A percentile compares a stretch with the other conserved stretches of the same genome.
These are phyloP conservation scores for Glossophaga mutica DNA, from an alignment of 2,797 vertebrate species.

Conservation along the genomic window DNA sequence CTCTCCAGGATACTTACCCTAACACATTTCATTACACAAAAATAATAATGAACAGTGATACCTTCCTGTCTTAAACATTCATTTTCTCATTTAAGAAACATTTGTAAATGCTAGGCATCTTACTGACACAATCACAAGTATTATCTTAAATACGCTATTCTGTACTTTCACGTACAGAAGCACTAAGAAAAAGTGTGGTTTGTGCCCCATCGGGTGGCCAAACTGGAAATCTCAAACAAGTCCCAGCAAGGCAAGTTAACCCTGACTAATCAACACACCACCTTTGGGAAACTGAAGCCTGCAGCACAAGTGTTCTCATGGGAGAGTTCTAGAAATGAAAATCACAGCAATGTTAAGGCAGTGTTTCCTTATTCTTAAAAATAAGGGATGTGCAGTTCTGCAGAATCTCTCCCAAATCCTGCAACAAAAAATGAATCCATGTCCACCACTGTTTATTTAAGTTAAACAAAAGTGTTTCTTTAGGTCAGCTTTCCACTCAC, in stretches of 20 bases:
- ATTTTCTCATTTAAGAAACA: slow-evolving; percentile 49
- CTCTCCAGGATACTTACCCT: slow-evolving; percentile 55
- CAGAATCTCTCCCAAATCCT: slow-evolving; percentile 7
- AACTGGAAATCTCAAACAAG: slow-evolving; percentile 73
- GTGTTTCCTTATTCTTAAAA: slow-evolving; percentile 48
- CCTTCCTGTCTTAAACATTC: slow-evolving; percentile 26
- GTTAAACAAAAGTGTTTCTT: slow-evolving; percentile 21
- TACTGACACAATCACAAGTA: slow-evolving; percentile 25
- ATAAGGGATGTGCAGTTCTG: background rate
- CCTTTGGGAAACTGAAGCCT: slow-evolving; percentile 64
- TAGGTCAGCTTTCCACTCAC: slow-evolving; percentile 11
- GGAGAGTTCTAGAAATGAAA: slow-evolving; percentile 52
- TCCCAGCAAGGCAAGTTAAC: slow-evolving; percentile 50
- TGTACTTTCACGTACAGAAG: slow-evolving; percentile 50
- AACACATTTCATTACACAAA: slow-evolving; percentile 35
- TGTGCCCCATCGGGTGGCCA: slow-evolving; percentile 68
- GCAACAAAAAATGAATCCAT: slow-evolving; percentile 10
- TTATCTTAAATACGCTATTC: slow-evolving; percentile 26
- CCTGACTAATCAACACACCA: slow-evolving; percentile 59
- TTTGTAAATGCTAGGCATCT: slow-evolving; percentile 34
- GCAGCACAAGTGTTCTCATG: slow-evolving; percentile 43
- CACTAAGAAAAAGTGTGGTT: slow-evolving; percentile 48
- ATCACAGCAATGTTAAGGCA: background rate
- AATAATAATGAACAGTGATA: slow-evolving; percentile 38
- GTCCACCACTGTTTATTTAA: slow-evolving; percentile 8